A percentile compares a stretch with the other conserved stretches of the same genome.
These are phyloP conservation scores for Paramisgurnus dabryanus DNA, from an alignment of 2,113 vertebrate genomes.

Conservation along the genomic window DNA sequence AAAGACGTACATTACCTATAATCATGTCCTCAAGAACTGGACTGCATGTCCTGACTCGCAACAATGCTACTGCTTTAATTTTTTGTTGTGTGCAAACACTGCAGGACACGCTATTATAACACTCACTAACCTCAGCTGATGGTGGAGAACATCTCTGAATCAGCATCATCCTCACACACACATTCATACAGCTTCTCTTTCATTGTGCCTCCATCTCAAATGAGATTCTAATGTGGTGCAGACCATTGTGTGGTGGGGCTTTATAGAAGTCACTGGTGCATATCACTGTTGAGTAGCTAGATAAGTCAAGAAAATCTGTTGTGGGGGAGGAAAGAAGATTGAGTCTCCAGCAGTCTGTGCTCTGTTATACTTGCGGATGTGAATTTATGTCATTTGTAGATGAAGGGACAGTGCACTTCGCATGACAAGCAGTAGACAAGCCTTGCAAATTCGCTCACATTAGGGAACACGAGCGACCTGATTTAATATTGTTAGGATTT, in stretches of 20 bases:
- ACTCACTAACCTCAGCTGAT: constrained; percentile 40
- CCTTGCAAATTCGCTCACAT: constrained; percentile 43
- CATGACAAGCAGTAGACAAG: constrained; percentile 49
- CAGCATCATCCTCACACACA: constrained; percentile 27
- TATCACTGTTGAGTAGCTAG: background rate
- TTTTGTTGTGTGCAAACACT: constrained; percentile 6
- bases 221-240: constrained; percentile 25
- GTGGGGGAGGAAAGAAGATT: background rate
- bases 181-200: constrained; percentile 15
- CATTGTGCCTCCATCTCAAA: constrained; percentile 22
- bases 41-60: too few species aligned
- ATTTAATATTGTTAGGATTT: constrained; percentile 44
- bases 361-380: constrained; percentile 41
- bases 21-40: too few species aligned
- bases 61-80: constrained; percentile 36
- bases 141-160: constrained; percentile 26
- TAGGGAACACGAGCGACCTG: constrained; percentile 31
- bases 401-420: constrained; percentile 35
- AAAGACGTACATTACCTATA: too few species aligned
- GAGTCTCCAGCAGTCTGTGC: constrained; percentile 16
- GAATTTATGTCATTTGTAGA: constrained; percentile 39
- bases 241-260: constrained; percentile 2
- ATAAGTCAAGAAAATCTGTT: constrained; percentile 9
- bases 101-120: constrained; percentile 1
- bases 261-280: constrained; percentile 17